Evolutionary conservation across 2,888 invertebrate species (phyloP).

Genomic region (Machimus rusticus): DNA sequence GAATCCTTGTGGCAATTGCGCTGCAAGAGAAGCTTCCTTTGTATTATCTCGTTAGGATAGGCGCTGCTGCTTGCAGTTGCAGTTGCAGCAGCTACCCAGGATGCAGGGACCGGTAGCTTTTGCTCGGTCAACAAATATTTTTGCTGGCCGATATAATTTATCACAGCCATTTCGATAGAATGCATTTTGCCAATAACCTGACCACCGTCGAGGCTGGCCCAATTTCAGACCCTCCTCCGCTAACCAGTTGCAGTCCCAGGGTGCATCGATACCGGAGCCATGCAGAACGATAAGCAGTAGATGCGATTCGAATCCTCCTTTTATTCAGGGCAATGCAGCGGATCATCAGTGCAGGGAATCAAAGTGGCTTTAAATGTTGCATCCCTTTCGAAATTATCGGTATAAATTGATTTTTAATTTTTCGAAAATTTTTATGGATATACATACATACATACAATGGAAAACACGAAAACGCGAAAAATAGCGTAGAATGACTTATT

Average conservation of each 20-base stretch:
- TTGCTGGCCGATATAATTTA: neutral
- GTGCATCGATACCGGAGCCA: neutral
- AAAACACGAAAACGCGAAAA: neutral
- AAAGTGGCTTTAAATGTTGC: neutral
- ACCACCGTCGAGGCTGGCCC: neutral
- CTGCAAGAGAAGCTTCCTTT: neutral
- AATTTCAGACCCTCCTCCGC: neutral
- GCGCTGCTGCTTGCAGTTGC: neutral
- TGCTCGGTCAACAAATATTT: neutral
- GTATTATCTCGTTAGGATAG: neutral
- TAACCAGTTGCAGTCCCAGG: neutral
- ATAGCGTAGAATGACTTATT: too few relatives aligned
- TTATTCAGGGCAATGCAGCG: neutral
- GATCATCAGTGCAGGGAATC: neutral
- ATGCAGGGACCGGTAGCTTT: neutral
- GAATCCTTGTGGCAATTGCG: neutral
- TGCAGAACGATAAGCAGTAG: neutral
- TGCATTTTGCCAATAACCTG: neutral
- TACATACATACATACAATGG: neutral
- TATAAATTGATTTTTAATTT: neutral
- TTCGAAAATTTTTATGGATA: neutral
- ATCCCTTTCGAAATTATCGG: neutral
- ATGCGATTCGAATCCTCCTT: neutral
- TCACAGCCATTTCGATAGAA: neutral
- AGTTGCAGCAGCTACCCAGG: neutral